Evolutionary conservation across 2,113 vertebrate genomes (phyloP), one percentile per base, ranked within the genome.

Genomic region (Corythaeola cristata): DNA sequence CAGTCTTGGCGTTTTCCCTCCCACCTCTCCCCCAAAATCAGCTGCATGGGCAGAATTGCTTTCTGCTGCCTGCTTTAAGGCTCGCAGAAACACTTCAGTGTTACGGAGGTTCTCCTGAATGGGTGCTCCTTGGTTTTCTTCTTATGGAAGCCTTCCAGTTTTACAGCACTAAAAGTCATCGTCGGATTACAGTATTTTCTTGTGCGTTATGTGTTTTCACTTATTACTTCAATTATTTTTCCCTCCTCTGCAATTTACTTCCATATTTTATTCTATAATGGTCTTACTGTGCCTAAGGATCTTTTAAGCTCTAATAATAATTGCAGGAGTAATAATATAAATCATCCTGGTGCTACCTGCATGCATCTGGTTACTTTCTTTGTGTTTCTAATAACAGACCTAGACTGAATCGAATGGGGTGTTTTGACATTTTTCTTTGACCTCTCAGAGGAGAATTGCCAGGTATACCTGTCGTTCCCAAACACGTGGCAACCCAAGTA

Each of bases 241-340:
- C 82, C 56, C 78, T 60, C 60, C 63, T 64, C 79, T 37, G 52
- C 83, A 49, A 64, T 89, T 93, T 67, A 7, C 83, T 93, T 80
- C 37, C 45, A 6, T 75, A 37, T 75, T 93, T 94, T 87, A 85
- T 68, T 75, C 92, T 62, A 3, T 72, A 85, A 47, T 8, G 15
- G 28, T 47, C 76, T 91, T 78, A 52, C 88, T 87, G 90, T 23
- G 83, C 95, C 94, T 84, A 63, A 39, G 49, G 88, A 89, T 85
- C 60, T 93, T 50, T 89, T 86, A 68, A 92, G 9, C 68, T 89
- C 85, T 32, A 78, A 72, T 88, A 92, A 88, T 82, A 85, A 91
- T 94, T 39, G 62, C 37, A 62, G 53, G 50, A 76, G 62, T 80
- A 60, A 86, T 63, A 88, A 89, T 63, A 93, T 67, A 81, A 93